Evolutionary conservation across 1,140 invertebrate species (phyloP).

Genomic region (Drosophila murphyi): DNA sequence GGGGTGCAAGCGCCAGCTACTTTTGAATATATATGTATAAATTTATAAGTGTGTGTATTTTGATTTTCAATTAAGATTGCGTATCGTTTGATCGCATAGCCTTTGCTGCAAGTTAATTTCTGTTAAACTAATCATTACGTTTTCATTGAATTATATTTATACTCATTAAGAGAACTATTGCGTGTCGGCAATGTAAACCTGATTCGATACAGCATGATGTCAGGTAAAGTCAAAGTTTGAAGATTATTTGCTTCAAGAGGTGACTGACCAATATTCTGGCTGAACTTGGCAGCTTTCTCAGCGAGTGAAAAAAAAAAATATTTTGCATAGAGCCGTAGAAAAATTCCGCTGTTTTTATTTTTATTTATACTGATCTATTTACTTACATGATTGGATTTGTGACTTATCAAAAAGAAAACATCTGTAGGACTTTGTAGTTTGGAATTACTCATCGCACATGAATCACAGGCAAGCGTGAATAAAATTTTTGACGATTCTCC

Average conservation of each 20-base stretch:
- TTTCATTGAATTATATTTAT: conserved; percentile 21
- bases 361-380: conserved; percentile 8
- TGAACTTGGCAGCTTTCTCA: no score
- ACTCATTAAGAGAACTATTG: conserved; percentile 25
- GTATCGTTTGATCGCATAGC: conserved; percentile 16
- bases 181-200: conserved; percentile 38
- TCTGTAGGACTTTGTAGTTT: neutral
- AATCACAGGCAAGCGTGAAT: conserved; percentile 33
- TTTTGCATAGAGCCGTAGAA: neutral
- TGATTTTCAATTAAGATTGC: conserved; percentile 41
- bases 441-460: conserved; percentile 27
- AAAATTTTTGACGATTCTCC: conserved; percentile 26
- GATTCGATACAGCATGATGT: conserved; percentile 33
- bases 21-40: no score
- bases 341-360: no score
- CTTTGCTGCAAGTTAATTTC: conserved; percentile 33
- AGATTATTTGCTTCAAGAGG: conserved; percentile 9
- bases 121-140: conserved; percentile 22
- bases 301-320: no score
- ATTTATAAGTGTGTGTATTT: neutral
- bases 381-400: neutral
- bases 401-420: conserved; percentile 1
- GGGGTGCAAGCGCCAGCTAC: conserved; percentile 20
- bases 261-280: conserved; percentile 31
- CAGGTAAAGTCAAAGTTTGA: conserved; percentile 25